These are phyloP conservation scores for Musca domestica DNA, from an alignment of 1,140 invertebrate genomes.

Conservation along the genomic window DNA sequence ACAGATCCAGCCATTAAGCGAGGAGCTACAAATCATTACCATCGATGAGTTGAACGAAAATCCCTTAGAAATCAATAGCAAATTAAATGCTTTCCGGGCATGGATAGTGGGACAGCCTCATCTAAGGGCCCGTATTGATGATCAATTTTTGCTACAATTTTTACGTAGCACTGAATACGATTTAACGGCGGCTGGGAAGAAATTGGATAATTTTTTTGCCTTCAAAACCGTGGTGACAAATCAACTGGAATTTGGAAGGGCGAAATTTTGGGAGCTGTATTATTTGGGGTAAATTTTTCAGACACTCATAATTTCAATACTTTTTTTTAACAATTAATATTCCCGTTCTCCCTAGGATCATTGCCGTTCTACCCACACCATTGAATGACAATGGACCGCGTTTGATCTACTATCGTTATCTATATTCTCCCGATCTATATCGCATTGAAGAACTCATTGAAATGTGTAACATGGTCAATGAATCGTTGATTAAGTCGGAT, in stretches of 20 bases:
- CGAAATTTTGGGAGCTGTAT: constrained; percentile 51
- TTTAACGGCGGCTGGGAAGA: constrained; percentile 62
- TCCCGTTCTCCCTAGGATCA: not conserved
- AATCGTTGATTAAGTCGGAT: constrained; percentile 36
- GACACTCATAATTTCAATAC: too few species aligned
- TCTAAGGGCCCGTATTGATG: constrained; percentile 53
- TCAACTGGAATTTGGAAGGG: constrained; percentile 44
- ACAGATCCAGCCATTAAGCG: constrained; percentile 30
- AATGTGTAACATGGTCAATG: constrained; percentile 28
- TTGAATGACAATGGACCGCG: constrained; percentile 44
- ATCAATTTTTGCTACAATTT: constrained; percentile 61
- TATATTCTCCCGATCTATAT: constrained; percentile 28
- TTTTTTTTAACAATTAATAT: too few species aligned
- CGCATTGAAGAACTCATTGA: constrained; percentile 31
- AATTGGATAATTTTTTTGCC: constrained; percentile 64
- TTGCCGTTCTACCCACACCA: constrained; percentile 27
- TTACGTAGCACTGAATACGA: constrained; percentile 66
- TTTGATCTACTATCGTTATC: constrained; percentile 43
- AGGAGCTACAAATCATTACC: constrained; percentile 53
- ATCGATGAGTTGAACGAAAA: constrained; percentile 60
- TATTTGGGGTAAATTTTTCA: constrained; percentile 54
- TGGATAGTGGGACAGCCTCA: constrained; percentile 64
- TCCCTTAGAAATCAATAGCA: constrained; percentile 54
- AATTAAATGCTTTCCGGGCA: constrained; percentile 58
- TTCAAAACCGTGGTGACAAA: constrained; percentile 61